Evolutionary conservation across 2,797 vertebrate species (phyloP).

Genomic region (Enteromius thamalakanensis): DNA sequence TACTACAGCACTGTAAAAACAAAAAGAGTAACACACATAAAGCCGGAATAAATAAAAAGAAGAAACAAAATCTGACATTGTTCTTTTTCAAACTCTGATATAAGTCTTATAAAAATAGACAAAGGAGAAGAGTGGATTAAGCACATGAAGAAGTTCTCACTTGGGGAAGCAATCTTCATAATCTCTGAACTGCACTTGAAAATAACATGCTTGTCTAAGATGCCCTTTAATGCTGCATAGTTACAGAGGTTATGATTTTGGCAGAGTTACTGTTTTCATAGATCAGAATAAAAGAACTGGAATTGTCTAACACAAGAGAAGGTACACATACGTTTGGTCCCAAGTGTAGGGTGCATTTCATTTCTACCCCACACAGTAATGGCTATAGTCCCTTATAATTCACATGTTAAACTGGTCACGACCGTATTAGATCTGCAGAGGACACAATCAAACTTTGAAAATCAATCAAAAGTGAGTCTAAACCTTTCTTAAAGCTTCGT

Average conservation of each 20-base stretch:
- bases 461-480: background rate
- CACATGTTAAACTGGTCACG: background rate
- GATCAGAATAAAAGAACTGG: background rate
- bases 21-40: conserved; percentile 71
- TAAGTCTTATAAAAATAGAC: conserved; percentile 34
- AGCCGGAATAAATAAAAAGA: conserved; percentile 67
- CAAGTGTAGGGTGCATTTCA: background rate
- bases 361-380: conserved; percentile 12
- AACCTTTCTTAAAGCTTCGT: background rate
- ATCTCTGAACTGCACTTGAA: conserved; percentile 24
- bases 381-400: background rate
- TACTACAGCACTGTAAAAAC: conserved; percentile 78
- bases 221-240: conserved; percentile 20
- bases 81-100: conserved; percentile 40
- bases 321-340: conserved; percentile 9
- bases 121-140: conserved; percentile 39
- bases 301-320: background rate
- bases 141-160: conserved; percentile 44
- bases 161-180: conserved; percentile 33
- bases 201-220: conserved; percentile 16
- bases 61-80: conserved; percentile 55
- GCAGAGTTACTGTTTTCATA: background rate
- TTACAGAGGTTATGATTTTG: conserved; percentile 18
- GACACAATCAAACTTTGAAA: background rate
- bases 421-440: background rate